phyloP scores from a whole-genome alignment of 1,140 invertebrate genomes.

The Scylla paramamosain region DNA sequence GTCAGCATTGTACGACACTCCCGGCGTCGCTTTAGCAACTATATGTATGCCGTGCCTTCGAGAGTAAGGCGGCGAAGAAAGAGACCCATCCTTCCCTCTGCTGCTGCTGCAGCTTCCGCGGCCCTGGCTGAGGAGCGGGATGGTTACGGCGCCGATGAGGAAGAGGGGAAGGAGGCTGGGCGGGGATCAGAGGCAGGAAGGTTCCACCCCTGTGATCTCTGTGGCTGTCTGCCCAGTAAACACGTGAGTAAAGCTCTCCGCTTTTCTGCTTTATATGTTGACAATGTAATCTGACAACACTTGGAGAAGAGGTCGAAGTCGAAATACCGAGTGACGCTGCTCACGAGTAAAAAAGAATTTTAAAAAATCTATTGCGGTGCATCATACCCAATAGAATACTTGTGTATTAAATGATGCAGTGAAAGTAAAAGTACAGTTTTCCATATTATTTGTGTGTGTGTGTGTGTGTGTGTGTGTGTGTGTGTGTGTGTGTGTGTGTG shows the following conservation, averaged over 20 bases:
- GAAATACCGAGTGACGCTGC: no score
- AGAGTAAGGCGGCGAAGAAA: slow-evolving; percentile 83
- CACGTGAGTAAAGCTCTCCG: slow-evolving; percentile 48
- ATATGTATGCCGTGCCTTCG: slow-evolving; percentile 85
- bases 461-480: neutral
- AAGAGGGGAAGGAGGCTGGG: slow-evolving; percentile 4
- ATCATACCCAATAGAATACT: no score
- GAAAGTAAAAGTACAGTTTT: neutral
- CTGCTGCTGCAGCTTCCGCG: slow-evolving; percentile 55
- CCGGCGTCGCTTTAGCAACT: slow-evolving; percentile 86
- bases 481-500: slow-evolving; percentile 26
- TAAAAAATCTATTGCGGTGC: no score
- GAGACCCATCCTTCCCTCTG: slow-evolving; percentile 69
- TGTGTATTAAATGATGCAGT: neutral
- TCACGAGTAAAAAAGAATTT: no score
- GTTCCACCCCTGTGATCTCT: slow-evolving; percentile 64
- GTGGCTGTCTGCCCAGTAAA: slow-evolving; percentile 65
- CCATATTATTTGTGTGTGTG: slow-evolving; percentile 9
- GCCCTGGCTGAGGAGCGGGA: slow-evolving; percentile 61
- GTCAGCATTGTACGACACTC: slow-evolving; percentile 88
- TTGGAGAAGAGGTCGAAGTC: no score
- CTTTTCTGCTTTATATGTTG: neutral
- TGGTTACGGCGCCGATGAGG: neutral
- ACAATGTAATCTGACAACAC: neutral
- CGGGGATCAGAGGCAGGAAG: neutral